Evolutionary conservation across 2,797 vertebrate species (phyloP), one percentile per base, ranked within the genome.

Genomic region (Champsocephalus gunnari): DNA sequence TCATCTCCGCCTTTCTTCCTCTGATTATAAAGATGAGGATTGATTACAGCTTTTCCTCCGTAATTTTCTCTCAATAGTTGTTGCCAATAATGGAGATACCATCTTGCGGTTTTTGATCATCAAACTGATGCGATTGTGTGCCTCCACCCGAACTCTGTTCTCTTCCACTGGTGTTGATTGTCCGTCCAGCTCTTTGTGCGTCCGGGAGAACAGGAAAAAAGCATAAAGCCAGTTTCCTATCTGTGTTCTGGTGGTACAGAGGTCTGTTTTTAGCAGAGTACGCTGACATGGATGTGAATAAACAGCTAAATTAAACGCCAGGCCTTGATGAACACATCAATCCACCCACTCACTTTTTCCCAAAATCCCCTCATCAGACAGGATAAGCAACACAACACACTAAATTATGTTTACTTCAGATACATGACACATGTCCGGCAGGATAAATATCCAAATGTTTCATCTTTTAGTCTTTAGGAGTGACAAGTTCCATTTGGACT

Each of bases 171-270:
- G 0, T 11, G 54, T 16, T 73, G 47, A 84, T 89, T 75, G 75
- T 83, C 54, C 17, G 12, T 80, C 71, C 76, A 57, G 65, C 75
- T 79, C 72, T 80, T 73, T 84, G 79, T 88, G 70, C 45, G 3
- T 67, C 66, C 38, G n/a, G 71, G 80, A 71, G 67, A 58, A 90
- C 92, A 88, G 87, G 89, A 92, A 90, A 80, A 77, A 68, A 78
- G 79, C 80, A 65, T 80, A 89, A 66, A 75, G 77, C 56, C 3
- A 60, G 68, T 75, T 92, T 92, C 90, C 89, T 77, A 82, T 86
- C 66, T 55, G 63, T 21, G 4, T 54, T 79, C 73, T 82, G 79
- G 54, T 44, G 68, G 71, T 76, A 58, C 69, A 32, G 45, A 47
- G 5, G 56, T 77, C 80, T 84, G 82, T 91, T 89, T 89, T 89